Conservation (phyloP, 2,797 vertebrate species). For the Phataginus tetradactyla region DNA sequence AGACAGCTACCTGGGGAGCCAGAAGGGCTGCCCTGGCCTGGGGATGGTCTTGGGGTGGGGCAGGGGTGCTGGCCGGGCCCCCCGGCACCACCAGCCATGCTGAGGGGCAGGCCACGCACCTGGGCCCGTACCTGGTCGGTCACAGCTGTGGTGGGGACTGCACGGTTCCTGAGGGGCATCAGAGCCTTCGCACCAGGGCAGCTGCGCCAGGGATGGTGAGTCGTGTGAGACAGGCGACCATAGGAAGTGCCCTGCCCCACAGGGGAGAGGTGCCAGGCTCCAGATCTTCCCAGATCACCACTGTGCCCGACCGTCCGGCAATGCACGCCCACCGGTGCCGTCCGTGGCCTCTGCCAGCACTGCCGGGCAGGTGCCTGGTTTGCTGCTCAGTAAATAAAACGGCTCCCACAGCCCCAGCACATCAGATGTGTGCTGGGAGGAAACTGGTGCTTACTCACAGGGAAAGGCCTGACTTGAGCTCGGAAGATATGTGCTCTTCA, state of each 20-base stretch:
- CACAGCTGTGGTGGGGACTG: too few species aligned
- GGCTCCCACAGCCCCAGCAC: conserved; percentile 16
- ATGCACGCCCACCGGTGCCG: fast-evolving
- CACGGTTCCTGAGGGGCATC: too few species aligned
- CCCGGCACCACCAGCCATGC: too few species aligned
- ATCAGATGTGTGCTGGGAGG: conserved; percentile 40
- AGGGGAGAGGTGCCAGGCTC: neutral
- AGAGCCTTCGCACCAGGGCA: neutral
- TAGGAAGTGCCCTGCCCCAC: too few species aligned
- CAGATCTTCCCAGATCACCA: neutral
- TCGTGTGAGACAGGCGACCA: too few species aligned
- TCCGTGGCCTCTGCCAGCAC: fast-evolving
- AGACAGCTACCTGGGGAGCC: conserved; percentile 1
- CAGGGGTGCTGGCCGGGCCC: too few species aligned
- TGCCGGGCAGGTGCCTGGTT: neutral
- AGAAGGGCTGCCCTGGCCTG: neutral
- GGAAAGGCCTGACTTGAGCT: conserved; percentile 74
- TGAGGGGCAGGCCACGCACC: too few species aligned
- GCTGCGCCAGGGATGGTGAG: too few species aligned
- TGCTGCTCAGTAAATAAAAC: fast-evolving
- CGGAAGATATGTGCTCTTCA: conserved; percentile 75
- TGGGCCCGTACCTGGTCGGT: too few species aligned
- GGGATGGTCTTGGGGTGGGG: too few species aligned
- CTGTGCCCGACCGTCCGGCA: neutral
- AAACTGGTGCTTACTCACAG: conserved; percentile 69